Evolutionary conservation across 1,140 invertebrate species (phyloP).

Genomic region (Pseudobourletiella spinata): DNA sequence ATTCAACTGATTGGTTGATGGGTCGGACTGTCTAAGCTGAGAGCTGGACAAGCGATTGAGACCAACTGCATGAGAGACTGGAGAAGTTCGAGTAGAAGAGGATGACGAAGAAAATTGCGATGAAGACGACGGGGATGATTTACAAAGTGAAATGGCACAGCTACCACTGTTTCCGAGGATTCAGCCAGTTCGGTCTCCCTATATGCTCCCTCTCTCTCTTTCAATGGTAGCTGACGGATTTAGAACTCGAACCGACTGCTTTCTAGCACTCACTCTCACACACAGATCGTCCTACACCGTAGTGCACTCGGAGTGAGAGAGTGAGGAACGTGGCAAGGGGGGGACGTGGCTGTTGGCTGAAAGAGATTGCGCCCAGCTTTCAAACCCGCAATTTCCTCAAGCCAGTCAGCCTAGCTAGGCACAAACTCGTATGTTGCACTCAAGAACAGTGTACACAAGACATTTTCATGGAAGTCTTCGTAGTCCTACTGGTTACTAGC

Average conservation of each 20-base stretch:
- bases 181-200: too few relatives aligned
- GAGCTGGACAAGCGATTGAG: neutral
- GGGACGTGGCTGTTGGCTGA: neutral
- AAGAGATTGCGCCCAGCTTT: constrained; percentile 3
- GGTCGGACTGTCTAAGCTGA: neutral
- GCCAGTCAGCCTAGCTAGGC: neutral
- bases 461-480: neutral
- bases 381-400: neutral
- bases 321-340: neutral
- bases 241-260: neutral
- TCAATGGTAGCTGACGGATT: neutral
- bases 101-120: too few relatives aligned
- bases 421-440: neutral
- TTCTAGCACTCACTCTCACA: neutral
- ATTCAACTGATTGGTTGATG: neutral
- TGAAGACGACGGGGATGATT: neutral
- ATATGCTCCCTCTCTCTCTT: too few relatives aligned
- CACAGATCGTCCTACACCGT: neutral
- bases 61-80: too few relatives aligned
- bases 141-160: neutral
- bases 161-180: too few relatives aligned
- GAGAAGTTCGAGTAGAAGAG: too few relatives aligned
- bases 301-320: too few relatives aligned
- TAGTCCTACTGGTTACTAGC: too few relatives aligned
- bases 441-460: neutral